Evolutionary conservation across 1,140 invertebrate species (phyloP).

Genomic region (Ostrea denselamellosa): DNA sequence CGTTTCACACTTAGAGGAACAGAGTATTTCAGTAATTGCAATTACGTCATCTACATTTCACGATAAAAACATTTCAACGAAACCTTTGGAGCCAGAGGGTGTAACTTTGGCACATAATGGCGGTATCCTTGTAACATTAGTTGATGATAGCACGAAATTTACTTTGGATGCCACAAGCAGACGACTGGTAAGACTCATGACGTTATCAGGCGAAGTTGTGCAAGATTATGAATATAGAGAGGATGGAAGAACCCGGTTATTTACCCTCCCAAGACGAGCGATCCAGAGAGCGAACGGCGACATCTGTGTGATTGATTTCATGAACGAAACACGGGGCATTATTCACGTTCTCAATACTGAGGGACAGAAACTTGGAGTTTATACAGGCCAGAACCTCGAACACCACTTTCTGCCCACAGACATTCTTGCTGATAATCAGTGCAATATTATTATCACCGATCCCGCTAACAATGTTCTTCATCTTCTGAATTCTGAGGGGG

Average conservation of each 20-base stretch:
- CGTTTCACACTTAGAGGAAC: background rate
- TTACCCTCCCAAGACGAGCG: slow-evolving; percentile 8
- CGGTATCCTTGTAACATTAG: background rate
- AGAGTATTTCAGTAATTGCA: background rate
- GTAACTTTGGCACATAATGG: slow-evolving; percentile 8
- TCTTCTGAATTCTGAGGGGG: background rate
- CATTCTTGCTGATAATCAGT: background rate
- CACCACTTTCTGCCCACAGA: background rate
- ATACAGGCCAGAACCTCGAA: slow-evolving; percentile 1
- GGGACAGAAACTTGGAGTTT: background rate
- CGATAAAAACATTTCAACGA: background rate
- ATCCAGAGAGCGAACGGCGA: background rate
- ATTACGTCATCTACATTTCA: background rate
- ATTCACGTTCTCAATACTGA: background rate
- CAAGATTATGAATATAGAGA: slow-evolving; percentile 1
- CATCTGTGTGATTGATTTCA: slow-evolving; percentile 29
- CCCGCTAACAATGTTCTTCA: background rate
- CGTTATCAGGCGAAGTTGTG: background rate
- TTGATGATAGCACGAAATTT: slow-evolving; percentile 6
- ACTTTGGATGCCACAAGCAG: background rate
- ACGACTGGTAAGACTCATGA: slow-evolving; percentile 1
- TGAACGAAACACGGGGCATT: background rate
- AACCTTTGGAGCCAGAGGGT: slow-evolving; percentile 3
- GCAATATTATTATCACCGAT: slow-evolving; percentile 30
- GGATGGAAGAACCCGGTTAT: slow-evolving; percentile 5